Evolutionary conservation across 2,113 vertebrate genomes (phyloP), one percentile per base, ranked within the genome.

Genomic region (Hystrix cristata): DNA sequence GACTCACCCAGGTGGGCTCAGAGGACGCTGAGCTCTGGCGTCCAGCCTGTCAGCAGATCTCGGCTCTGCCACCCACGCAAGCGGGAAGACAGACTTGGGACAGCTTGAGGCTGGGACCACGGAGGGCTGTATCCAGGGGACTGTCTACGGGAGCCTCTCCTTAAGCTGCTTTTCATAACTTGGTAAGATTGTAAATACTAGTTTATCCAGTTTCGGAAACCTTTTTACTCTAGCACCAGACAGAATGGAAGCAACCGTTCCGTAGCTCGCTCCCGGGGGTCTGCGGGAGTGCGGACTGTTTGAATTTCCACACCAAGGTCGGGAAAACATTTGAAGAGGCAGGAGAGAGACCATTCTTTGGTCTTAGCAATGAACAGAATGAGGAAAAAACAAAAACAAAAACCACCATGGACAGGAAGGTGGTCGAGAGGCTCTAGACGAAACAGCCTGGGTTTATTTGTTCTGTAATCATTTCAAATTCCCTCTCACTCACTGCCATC

Each of bases 241-340:
- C 31, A 93, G 89, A 95, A 86, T 96, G 95, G 62, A 82, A 96
- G 87, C 78, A 84, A 95, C 90, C 97, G 69, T 65, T 46, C 65
- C 65, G 43, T 53, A 85, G 83, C 95, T 97, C 95, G 93, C 92
- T 95, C 71, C 51, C n/a, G 38, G 81, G 21, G 67, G 95, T 91
- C 72, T 94, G 64, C 78, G 78, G 78, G 80, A 96, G 94, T 69
- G 62, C 89, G 80, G 64, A 98, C 81, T 97, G 92, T 92, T 97
- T 96, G 89, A 84, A 98, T 97, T 97, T 98, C 97, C 96, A 98
- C 95, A 97, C 38, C 96, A 98, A 98, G 92, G 65, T 69, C 92
- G 80, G 62, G 62, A 92, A 97, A 96, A 96, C 95, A 96, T 95
- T 88, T 95, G 89, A 38, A 72, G 67, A 76, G 23, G 93, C 84